Base-by-base conservation (phyloP, 2,888 invertebrate genomes). In the Archips xylosteana region DNA sequence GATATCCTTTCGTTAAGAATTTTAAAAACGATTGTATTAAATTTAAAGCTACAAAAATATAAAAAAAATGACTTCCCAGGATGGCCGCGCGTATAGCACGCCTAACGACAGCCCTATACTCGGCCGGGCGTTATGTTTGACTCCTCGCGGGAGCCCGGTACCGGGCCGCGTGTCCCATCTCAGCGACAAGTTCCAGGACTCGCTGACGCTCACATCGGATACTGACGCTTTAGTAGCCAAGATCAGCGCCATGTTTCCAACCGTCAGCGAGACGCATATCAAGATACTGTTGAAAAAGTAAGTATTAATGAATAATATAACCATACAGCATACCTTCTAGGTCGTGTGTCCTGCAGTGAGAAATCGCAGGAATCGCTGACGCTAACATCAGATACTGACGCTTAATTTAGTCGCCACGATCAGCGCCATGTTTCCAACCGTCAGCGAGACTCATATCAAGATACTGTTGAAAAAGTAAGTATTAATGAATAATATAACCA, bases 221-320 rank as follows among this genome's bases (percentile, higher is more conserved):
- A 95, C 96, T 0, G 97, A 97, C 80, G 96, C 96, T 8, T 95
- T 97, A 73, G 97, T 97, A 13, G 95, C 96, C 57, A 98, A 97
- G 90, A 97, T 98, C 80, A 96, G 97, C 82, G 96, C 97, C 62
- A 97, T 98, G 96, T 98, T 98, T 87, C 98, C 98, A 2, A 98
- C 98, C 8, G 98, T 98, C 69, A 96, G 97, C 75, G 98, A 98
- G 83, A 97, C 97, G 39, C 98, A 98, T 85, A 98, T 98, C 85
- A 96, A 97, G 82, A 95, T 98, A 79, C 94, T 98, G 78, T 90
- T 98, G 70, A 98, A 98, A 90, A 98, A 98, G 98, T 98, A 95
- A 97, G 97, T 95, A n/a, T 15, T 51, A 12, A 12, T 45, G 12
- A 42, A 42, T 9, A 42, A 42, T 42, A 42, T 42, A 9, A 5